A percentile compares a stretch with the other conserved stretches of the same genome.
These are phyloP conservation scores for Planiliza haematocheilus DNA, from an alignment of 2,113 vertebrate species.

Conservation along the genomic window DNA sequence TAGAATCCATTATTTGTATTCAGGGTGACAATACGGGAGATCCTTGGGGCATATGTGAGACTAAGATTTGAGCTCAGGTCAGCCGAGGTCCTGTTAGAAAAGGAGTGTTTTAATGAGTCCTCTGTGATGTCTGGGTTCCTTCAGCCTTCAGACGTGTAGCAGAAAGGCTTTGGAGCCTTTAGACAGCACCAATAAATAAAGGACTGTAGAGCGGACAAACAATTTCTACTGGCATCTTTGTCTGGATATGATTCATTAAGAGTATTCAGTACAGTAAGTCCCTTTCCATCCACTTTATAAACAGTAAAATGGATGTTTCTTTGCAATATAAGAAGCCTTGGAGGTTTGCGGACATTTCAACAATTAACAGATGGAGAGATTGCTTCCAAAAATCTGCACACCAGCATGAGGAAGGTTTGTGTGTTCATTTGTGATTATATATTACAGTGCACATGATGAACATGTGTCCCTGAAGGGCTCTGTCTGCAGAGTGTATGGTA, in stretches of 20 bases:
- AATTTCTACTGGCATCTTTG: neutral
- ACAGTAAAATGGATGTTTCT: too few relatives aligned
- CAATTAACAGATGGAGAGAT: too few relatives aligned
- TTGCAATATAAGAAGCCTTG: too few relatives aligned
- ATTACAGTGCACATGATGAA: too few relatives aligned
- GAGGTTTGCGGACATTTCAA: too few relatives aligned
- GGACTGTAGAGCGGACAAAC: neutral
- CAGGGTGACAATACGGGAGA: neutral
- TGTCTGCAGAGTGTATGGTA: too few relatives aligned
- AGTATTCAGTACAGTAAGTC: neutral
- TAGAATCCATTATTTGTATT: slow-evolving; percentile 14
- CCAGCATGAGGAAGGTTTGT: too few relatives aligned
- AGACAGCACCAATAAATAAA: slow-evolving; percentile 10
- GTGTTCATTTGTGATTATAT: too few relatives aligned
- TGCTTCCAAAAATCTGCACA: too few relatives aligned
- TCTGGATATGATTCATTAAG: neutral
- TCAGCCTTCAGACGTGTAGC: neutral
- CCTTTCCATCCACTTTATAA: neutral
- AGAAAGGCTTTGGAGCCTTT: neutral
- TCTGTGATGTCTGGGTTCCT: slow-evolving; percentile 11
- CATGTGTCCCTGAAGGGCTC: too few relatives aligned
- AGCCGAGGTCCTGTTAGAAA: slow-evolving; percentile 3
- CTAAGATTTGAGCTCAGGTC: slow-evolving; percentile 15
- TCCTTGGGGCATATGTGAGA: neutral
- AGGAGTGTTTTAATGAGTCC: slow-evolving; percentile 35